phyloP scores from a whole-genome alignment of 1,140 invertebrate genomes.

The Papilio polytes region DNA sequence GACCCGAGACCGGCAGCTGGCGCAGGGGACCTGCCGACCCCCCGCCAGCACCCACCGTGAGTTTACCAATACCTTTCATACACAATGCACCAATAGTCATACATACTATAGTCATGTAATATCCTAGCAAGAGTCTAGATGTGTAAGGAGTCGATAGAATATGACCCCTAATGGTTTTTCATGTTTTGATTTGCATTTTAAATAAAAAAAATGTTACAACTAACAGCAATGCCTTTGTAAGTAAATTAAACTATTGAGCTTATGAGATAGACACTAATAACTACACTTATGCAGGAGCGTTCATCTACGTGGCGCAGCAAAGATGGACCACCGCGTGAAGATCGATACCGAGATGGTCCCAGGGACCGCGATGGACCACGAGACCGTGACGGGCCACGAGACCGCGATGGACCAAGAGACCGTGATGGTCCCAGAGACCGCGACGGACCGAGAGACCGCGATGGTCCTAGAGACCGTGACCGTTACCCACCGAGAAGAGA shows the following conservation, averaged over 20 bases:
- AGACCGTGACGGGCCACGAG: constrained; percentile 47
- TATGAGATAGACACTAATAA: background rate
- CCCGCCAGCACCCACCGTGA: constrained; percentile 60
- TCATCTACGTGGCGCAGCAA: constrained; percentile 69
- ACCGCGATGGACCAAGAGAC: constrained; percentile 42
- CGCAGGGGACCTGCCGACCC: constrained; percentile 67
- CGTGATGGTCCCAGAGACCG: constrained; percentile 51
- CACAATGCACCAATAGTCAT: background rate
- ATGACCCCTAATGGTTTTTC: no score
- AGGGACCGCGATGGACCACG: constrained; percentile 48
- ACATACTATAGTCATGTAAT: background rate
- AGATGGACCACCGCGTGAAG: constrained; percentile 63
- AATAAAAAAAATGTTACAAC: no score
- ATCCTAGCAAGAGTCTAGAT: background rate
- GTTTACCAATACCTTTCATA: constrained; percentile 43
- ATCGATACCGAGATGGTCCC: constrained; percentile 45
- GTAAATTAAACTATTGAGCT: no score
- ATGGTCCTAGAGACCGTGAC: constrained; percentile 44
- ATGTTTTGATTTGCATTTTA: no score
- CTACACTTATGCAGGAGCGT: constrained; percentile 60
- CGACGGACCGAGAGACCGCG: constrained; percentile 46
- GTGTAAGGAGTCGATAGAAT: no score
- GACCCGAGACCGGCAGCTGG: constrained; percentile 65
- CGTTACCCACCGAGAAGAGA: constrained; percentile 43
- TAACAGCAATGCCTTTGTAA: no score